phyloP scores from a whole-genome alignment of 2,888 invertebrate genomes.

The Aphelenchoides bicaudatus region DNA sequence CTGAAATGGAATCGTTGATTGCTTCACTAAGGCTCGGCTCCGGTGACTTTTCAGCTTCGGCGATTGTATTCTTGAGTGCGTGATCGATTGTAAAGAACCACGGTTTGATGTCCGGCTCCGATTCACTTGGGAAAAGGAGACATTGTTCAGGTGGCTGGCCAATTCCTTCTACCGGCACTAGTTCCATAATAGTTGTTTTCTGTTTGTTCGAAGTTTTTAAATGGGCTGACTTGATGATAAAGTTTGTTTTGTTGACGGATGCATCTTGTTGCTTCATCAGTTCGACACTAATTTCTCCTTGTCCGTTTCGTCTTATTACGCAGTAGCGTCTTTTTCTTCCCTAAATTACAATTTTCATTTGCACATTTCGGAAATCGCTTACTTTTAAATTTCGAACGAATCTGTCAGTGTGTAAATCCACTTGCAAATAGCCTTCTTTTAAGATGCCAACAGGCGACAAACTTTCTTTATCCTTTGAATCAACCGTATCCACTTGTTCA shows the following conservation, averaged over 20 bases:
- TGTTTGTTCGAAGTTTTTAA: conserved; percentile 50
- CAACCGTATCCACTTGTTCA: conserved; percentile 2
- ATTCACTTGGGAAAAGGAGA: neutral
- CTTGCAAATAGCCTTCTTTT: conserved; percentile 41
- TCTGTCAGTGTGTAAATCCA: conserved; percentile 46
- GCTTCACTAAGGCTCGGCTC: conserved; percentile 19
- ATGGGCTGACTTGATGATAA: conserved; percentile 44
- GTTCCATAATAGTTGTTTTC: conserved; percentile 18
- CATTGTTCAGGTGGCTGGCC: conserved; percentile 11
- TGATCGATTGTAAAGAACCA: conserved; percentile 17
- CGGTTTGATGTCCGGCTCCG: conserved; percentile 2
- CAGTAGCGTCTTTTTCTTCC: conserved; percentile 51
- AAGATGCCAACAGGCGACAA: conserved; percentile 17
- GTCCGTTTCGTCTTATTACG: conserved; percentile 40
- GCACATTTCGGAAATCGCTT: too few relatives aligned
- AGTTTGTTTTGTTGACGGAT: neutral
- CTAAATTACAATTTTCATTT: conserved; percentile 24
- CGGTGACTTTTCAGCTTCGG: conserved; percentile 5
- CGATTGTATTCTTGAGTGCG: conserved; percentile 10
- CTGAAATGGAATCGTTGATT: conserved; percentile 3
- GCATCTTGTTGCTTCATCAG: conserved; percentile 33
- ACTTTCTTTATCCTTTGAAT: conserved; percentile 10
- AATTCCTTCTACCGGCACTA: neutral
- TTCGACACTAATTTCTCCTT: conserved; percentile 46
- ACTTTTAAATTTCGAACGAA: conserved; percentile 45